Evolutionary conservation across 2,797 vertebrate species (phyloP).

Genomic region (Calcarius lapponicus): DNA sequence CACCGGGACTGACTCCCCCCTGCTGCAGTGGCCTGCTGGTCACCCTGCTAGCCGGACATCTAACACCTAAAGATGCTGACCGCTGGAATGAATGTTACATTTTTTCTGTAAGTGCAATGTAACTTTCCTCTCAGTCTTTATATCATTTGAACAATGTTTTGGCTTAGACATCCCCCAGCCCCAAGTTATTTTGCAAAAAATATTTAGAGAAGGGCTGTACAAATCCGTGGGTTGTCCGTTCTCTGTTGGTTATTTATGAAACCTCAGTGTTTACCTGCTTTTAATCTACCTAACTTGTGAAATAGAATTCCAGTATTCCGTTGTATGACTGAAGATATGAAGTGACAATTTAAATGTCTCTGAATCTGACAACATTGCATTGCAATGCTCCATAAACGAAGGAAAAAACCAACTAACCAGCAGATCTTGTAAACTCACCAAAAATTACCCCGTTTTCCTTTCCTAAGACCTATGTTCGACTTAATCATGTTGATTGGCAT

Average conservation of each 20-base stretch:
- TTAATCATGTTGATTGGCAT: neutral
- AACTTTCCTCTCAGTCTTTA: neutral
- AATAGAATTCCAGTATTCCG: neutral
- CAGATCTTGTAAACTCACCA: neutral
- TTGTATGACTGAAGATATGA: neutral
- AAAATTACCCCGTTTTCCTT: neutral
- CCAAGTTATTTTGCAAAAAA: neutral
- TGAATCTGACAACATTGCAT: neutral
- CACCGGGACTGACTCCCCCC: no score
- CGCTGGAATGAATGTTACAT: neutral
- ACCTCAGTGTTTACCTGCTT: neutral
- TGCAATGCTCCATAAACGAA: neutral
- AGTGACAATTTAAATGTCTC: neutral
- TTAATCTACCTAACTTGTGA: neutral
- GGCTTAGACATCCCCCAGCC: accelerated
- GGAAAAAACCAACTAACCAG: neutral
- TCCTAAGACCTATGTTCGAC: neutral
- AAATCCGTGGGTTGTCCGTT: neutral
- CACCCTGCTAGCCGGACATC: no score
- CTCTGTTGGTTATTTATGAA: neutral
- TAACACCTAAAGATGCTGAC: no score
- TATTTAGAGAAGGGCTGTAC: neutral
- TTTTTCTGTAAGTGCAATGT: neutral
- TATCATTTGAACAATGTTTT: neutral
- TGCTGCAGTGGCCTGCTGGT: no score